Conservation (phyloP, 2,113 vertebrate genomes). For the Cyanistes caeruleus region DNA sequence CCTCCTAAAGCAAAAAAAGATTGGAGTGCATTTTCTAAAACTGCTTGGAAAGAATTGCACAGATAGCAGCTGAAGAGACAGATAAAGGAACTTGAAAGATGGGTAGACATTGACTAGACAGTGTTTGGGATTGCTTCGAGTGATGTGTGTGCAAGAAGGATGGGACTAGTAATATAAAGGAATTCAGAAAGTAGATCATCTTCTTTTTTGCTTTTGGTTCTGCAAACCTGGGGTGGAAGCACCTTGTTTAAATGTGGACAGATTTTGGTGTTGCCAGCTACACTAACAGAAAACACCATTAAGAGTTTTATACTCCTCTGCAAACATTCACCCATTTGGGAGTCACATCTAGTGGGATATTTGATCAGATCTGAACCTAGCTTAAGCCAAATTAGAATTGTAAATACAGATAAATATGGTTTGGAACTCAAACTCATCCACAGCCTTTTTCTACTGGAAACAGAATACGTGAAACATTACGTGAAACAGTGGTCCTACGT, state of each 20-base stretch:
- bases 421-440: neutral
- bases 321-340: neutral
- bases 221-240: neutral
- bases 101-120: neutral
- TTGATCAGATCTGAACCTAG: neutral
- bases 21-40: neutral
- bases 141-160: neutral
- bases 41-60: neutral
- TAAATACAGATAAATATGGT: neutral
- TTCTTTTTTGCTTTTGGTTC: neutral
- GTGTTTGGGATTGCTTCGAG: neutral
- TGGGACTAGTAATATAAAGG: neutral
- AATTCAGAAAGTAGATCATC: neutral
- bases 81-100: neutral
- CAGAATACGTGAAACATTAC: neutral
- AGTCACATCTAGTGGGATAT: neutral
- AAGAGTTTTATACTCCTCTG: neutral
- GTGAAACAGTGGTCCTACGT: neutral
- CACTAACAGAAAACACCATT: neutral
- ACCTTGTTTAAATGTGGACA: neutral
- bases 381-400: neutral
- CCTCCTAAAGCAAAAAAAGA: neutral
- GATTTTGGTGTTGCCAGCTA: neutral
- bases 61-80: neutral
- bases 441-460: neutral